Conservation (phyloP, 2,888 invertebrate genomes). For the Gibbula magus region DNA sequence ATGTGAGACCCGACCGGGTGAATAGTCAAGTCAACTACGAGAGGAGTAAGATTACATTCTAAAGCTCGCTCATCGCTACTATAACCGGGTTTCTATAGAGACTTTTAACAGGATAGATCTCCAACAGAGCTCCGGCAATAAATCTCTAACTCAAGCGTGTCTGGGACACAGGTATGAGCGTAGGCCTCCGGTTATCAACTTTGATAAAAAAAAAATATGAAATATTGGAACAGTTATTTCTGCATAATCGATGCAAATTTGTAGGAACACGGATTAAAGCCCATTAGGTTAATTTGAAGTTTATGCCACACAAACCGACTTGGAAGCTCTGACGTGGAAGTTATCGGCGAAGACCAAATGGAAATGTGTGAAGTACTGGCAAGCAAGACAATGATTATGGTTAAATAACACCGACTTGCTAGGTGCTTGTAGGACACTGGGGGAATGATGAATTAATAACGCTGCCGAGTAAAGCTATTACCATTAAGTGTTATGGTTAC, state of each 20-base stretch:
- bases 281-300: not conserved
- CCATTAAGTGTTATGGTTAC: not conserved
- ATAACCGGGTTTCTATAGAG: not conserved
- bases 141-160: not conserved
- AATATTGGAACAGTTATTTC: not conserved
- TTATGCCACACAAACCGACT: not conserved
- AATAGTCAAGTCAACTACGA: not conserved
- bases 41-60: constrained; percentile 5
- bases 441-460: not conserved
- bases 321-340: not conserved
- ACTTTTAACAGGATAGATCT: not conserved
- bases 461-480: not conserved
- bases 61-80: not conserved
- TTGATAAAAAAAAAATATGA: not conserved
- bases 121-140: not conserved
- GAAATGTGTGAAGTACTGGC: not conserved
- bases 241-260: not conserved
- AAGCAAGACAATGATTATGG: not conserved
- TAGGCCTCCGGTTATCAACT: not conserved
- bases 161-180: not conserved
- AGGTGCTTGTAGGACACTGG: not conserved
- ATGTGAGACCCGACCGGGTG: constrained; percentile 4
- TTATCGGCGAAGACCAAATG: not conserved
- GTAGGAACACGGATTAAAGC: not conserved
- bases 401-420: not conserved